phyloP scores from a whole-genome alignment of 2,888 invertebrate species.

The Chloroclysta siterata region DNA sequence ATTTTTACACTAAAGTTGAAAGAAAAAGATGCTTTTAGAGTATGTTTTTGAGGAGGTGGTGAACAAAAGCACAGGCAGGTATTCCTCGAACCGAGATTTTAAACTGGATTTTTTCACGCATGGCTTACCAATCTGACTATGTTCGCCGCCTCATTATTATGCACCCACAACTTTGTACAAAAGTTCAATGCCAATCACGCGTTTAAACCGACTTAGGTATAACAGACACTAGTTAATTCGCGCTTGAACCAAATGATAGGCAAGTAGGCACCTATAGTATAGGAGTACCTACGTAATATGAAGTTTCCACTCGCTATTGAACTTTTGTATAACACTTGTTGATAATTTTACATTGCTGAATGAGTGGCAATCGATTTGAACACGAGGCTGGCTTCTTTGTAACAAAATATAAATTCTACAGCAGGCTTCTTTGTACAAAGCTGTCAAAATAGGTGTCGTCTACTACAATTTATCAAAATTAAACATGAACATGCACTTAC shows the following conservation, averaged over 20 bases:
- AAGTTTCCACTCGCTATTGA: conserved; percentile 55
- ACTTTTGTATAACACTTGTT: conserved; percentile 63
- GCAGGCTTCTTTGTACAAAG: conserved; percentile 77
- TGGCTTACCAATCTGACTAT: conserved; percentile 20
- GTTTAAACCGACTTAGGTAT: conserved; percentile 10
- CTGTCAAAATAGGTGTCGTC: conserved; percentile 62
- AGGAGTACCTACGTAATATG: conserved; percentile 1
- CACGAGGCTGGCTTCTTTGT: conserved; percentile 62
- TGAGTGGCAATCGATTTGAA: conserved; percentile 63
- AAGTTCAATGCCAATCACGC: conserved; percentile 66
- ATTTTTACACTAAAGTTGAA: conserved; percentile 68
- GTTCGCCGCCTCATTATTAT: conserved; percentile 49
- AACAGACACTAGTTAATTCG: conserved; percentile 2
- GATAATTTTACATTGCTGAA: conserved; percentile 40
- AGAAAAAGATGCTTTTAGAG: conserved; percentile 58
- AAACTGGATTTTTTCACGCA: conserved; percentile 2
- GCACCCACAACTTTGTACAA: conserved; percentile 76
- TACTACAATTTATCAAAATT: conserved; percentile 44
- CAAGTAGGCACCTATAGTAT: not conserved
- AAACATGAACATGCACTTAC: conserved; percentile 36
- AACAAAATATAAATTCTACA: conserved; percentile 45
- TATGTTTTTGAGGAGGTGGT: conserved; percentile 44
- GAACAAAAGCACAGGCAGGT: conserved; percentile 42
- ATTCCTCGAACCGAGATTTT: conserved; percentile 2
- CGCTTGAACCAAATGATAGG: conserved; percentile 1